Evolutionary conservation across 2,797 vertebrate genomes (phyloP).

Genomic region (Sorex maritimensis): DNA sequence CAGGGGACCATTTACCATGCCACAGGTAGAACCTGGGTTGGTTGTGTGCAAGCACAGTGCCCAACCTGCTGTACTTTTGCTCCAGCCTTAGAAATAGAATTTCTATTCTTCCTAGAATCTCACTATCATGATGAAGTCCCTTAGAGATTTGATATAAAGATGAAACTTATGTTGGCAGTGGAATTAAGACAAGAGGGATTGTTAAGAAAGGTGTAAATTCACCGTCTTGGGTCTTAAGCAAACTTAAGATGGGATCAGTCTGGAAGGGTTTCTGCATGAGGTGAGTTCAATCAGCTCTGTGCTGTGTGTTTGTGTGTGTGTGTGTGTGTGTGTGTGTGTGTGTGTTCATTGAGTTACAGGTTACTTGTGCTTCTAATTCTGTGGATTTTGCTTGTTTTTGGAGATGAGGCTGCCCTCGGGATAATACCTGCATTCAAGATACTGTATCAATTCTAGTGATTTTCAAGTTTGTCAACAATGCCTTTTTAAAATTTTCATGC

Average conservation of each 20-base stretch:
- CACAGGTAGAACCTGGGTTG: too few relatives aligned
- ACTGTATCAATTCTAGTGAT: conserved; percentile 65
- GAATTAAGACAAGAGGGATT: conserved; percentile 22
- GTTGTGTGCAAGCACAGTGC: too few relatives aligned
- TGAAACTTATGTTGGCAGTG: conserved; percentile 30
- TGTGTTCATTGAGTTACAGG: conserved; percentile 61
- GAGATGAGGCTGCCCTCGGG: conserved; percentile 85
- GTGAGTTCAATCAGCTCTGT: conserved; percentile 43
- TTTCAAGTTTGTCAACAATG: conserved; percentile 73
- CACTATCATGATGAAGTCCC: neutral
- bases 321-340: conserved; percentile 29
- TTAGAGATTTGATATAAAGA: conserved; percentile 37
- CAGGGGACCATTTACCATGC: too few relatives aligned
- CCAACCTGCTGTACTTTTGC: too few relatives aligned
- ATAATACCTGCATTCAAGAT: conserved; percentile 70
- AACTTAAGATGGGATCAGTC: neutral
- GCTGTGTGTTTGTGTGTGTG: neutral
- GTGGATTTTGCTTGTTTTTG: conserved; percentile 77
- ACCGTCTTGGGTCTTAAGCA: conserved; percentile 35
- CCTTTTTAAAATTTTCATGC: conserved; percentile 32
- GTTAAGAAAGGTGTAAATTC: neutral
- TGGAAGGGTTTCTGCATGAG: conserved; percentile 32
- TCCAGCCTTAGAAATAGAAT: neutral
- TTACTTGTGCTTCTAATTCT: conserved; percentile 54
- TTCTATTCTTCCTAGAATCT: neutral